phyloP scores from a whole-genome alignment of 2,888 invertebrate species.

The Saturnia japonica region DNA sequence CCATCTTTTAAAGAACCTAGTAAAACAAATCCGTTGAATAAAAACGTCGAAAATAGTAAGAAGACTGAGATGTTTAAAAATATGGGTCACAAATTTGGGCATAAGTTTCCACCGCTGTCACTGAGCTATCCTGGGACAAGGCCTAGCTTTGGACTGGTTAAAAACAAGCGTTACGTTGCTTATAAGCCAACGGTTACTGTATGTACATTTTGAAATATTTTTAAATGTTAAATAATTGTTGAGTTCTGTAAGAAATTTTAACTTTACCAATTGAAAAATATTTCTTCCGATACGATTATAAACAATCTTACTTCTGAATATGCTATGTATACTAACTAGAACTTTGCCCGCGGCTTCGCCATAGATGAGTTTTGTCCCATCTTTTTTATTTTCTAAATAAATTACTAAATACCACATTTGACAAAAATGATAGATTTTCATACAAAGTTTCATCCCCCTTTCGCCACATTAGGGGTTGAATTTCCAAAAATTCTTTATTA shows the following conservation, averaged over 20 bases:
- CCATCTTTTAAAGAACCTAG: neutral
- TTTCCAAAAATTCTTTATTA: too few relatives aligned
- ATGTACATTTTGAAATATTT: constrained; percentile 11
- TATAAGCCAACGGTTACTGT: constrained; percentile 13
- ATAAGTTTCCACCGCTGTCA: neutral
- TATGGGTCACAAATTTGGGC: neutral
- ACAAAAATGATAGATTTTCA: too few relatives aligned
- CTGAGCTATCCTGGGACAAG: neutral
- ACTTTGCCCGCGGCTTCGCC: too few relatives aligned
- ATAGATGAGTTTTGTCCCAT: too few relatives aligned
- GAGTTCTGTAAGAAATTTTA: neutral
- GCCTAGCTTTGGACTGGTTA: neutral
- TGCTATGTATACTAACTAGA: too few relatives aligned
- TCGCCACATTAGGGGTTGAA: too few relatives aligned
- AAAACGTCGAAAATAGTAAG: neutral
- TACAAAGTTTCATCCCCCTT: too few relatives aligned
- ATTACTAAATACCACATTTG: too few relatives aligned
- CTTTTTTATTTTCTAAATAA: too few relatives aligned
- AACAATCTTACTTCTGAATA: neutral
- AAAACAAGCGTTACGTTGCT: neutral
- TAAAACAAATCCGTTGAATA: neutral
- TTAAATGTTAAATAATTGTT: neutral
- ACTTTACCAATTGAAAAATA: too few relatives aligned
- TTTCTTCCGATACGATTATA: too few relatives aligned
- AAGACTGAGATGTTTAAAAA: constrained; percentile 1